Percentiles rank a stretch among this genome's conserved stretches.
These are phyloP conservation scores for Lethocerus indicus DNA, from an alignment of 1,140 invertebrate species.

Conservation along the genomic window DNA sequence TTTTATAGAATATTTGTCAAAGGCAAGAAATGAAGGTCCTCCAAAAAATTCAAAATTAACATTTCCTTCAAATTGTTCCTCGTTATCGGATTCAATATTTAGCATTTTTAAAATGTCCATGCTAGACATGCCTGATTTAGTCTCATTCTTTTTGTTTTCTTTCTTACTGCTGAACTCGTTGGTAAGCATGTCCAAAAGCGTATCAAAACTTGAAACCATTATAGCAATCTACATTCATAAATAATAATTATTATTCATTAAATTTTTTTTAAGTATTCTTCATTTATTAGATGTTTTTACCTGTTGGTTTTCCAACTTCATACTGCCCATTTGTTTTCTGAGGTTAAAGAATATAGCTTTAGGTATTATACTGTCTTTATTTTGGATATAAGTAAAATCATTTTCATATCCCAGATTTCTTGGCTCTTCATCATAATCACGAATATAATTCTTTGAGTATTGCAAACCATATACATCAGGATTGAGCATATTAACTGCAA, in stretches of 20 bases:
- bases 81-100: constrained; percentile 30
- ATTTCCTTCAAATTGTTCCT: constrained; percentile 35
- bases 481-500: constrained; percentile 32
- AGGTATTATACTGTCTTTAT: constrained; percentile 34
- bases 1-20: constrained; percentile 35
- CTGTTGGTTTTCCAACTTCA: too few species aligned
- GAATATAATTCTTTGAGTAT: constrained; percentile 28
- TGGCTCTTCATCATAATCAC: constrained; percentile 24
- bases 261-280: too few species aligned
- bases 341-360: constrained; percentile 25
- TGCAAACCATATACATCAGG: constrained; percentile 30
- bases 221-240: too few species aligned
- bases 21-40: constrained; percentile 29
- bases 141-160: too few species aligned
- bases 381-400: constrained; percentile 28
- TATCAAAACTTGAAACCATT: too few species aligned
- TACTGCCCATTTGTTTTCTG: constrained; percentile 26
- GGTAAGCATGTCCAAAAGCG: too few species aligned
- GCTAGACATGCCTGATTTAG: constrained; percentile 24
- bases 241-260: too few species aligned
- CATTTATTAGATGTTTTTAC: too few species aligned
- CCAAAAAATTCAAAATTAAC: constrained; percentile 26
- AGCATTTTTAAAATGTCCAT: constrained; percentile 34
- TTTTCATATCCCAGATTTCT: constrained; percentile 26
- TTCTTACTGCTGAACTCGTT: too few species aligned